Evolutionary conservation across 2,888 invertebrate species (phyloP).

Genomic region (Harmothoe impar): DNA sequence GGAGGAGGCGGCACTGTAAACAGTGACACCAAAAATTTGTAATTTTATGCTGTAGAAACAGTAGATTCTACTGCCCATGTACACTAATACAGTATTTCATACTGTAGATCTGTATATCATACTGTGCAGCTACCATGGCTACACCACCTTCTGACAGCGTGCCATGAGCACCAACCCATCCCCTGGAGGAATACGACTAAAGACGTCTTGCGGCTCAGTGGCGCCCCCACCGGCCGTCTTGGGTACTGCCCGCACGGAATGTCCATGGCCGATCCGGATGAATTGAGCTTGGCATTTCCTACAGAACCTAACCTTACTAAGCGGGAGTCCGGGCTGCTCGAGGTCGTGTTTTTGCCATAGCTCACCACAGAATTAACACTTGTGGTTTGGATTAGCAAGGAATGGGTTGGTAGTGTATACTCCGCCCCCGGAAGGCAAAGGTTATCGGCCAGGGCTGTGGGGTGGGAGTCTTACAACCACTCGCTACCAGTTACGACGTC

Average conservation of each 20-base stretch:
- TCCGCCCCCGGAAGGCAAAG: slow-evolving; percentile 53
- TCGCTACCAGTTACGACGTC: background rate
- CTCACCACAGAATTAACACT: slow-evolving; percentile 45
- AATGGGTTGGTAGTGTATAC: background rate
- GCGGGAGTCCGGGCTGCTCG: background rate
- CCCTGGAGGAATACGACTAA: background rate
- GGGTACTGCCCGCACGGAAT: background rate
- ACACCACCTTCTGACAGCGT: no score
- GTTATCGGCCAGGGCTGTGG: slow-evolving; percentile 15
- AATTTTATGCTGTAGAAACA: no score
- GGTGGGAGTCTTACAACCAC: background rate
- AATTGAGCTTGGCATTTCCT: slow-evolving; percentile 11
- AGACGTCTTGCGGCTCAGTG: background rate
- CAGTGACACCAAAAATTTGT: no score
- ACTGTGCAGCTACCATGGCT: no score
- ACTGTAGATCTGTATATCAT: no score
- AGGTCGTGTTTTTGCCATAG: background rate
- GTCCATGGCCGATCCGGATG: background rate
- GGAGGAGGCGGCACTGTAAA: no score
- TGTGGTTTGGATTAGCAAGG: slow-evolving; percentile 19
- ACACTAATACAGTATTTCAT: no score
- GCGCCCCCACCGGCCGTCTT: background rate
- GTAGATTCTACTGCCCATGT: no score
- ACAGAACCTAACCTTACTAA: background rate
- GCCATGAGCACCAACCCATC: no score